Evolutionary conservation across 2,797 vertebrate genomes (phyloP).

Genomic region (Glossophaga mutica): DNA sequence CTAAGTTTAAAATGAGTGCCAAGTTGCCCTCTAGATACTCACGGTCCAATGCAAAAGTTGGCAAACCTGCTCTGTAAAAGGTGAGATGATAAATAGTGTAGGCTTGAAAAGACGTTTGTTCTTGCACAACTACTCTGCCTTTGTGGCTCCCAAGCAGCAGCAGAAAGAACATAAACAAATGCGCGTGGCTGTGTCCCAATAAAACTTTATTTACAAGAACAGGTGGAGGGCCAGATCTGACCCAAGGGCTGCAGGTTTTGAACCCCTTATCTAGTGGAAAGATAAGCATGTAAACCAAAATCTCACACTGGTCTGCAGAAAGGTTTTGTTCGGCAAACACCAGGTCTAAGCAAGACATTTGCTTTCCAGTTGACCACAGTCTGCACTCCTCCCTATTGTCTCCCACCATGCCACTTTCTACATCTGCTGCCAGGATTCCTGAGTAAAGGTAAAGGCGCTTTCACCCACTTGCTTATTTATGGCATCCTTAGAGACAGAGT

Average conservation of each 20-base stretch:
- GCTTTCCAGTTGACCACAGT: not conserved
- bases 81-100: not conserved
- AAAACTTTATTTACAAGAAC: not conserved
- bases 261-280: not conserved
- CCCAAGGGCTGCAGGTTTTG: not conserved
- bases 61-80: not conserved
- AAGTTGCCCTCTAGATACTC: not conserved
- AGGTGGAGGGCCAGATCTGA: not conserved
- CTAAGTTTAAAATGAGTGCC: not conserved
- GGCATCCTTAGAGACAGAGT: not conserved
- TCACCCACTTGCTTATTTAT: not conserved
- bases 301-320: not conserved
- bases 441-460: not conserved
- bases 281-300: not conserved
- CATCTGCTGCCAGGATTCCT: not conserved
- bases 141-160: not conserved
- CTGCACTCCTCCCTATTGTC: not conserved
- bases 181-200: not conserved
- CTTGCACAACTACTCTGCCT: not conserved
- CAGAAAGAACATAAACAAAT: not conserved
- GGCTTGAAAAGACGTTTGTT: not conserved
- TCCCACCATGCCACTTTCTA: not conserved
- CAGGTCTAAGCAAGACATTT: not conserved
- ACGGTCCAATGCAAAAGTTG: not conserved
- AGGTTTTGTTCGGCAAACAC: not conserved